A percentile compares a stretch with the other conserved stretches of the same genome.
phyloP scores from a whole-genome alignment of 2,113 vertebrate genomes.

The Stigmatopora nigra region DNA sequence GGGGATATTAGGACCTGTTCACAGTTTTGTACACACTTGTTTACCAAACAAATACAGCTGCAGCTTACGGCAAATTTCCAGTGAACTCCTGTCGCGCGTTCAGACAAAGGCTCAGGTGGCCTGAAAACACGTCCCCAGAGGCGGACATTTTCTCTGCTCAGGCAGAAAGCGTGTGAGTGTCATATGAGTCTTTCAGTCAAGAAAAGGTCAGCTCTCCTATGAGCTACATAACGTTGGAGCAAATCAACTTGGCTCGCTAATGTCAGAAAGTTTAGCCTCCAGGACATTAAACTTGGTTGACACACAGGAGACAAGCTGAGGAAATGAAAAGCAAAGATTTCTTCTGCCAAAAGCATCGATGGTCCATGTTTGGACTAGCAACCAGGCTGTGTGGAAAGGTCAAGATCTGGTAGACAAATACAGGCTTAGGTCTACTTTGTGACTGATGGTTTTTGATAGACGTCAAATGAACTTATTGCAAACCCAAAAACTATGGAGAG shows the following conservation, averaged over 20 bases:
- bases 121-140: constrained; percentile 44
- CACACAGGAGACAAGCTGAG: constrained; percentile 11
- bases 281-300: constrained; percentile 28
- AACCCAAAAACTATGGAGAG: not conserved
- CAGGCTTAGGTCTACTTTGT: not conserved
- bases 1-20: constrained; percentile 6
- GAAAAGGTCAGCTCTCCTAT: constrained; percentile 53
- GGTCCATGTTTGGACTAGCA: not conserved
- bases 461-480: not conserved
- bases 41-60: constrained; percentile 42
- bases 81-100: constrained; percentile 33
- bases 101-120: constrained; percentile 55
- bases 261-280: constrained; percentile 18
- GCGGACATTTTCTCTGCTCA: constrained; percentile 43
- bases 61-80: constrained; percentile 21
- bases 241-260: constrained; percentile 30
- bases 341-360: not conserved
- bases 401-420: not conserved
- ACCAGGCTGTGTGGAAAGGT: not conserved
- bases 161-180: constrained; percentile 53
- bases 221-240: constrained; percentile 40
- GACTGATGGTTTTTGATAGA: not conserved
- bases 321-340: constrained; percentile 16
- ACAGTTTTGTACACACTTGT: constrained; percentile 15
- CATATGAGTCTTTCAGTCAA: constrained; percentile 46